Evolutionary conservation across 2,113 vertebrate genomes (phyloP).

Genomic region (Bubalus kerabau): DNA sequence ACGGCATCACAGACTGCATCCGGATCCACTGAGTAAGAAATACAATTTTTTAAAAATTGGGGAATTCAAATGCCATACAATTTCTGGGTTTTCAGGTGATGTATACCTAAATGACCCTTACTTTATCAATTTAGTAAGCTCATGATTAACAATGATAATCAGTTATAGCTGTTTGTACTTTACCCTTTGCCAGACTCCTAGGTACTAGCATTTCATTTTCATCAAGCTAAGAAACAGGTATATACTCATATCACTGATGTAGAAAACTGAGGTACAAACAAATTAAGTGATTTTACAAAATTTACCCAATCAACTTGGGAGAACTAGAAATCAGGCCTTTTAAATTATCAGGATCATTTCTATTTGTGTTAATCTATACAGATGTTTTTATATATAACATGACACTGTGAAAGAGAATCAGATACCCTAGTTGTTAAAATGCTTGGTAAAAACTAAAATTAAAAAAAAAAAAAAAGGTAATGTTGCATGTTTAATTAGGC

Average conservation of each 20-base stretch:
- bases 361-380: neutral
- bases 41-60: neutral
- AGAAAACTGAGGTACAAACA: neutral
- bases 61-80: neutral
- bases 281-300: neutral
- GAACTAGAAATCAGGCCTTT: constrained; percentile 2
- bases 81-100: neutral
- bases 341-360: neutral
- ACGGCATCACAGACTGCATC: neutral
- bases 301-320: neutral
- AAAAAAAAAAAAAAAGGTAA: neutral
- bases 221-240: neutral
- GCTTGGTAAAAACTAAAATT: neutral
- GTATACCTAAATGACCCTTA: neutral
- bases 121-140: neutral
- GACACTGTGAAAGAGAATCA: neutral
- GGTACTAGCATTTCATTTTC: neutral
- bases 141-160: neutral
- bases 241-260: neutral
- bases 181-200: neutral
- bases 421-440: neutral
- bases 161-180: neutral
- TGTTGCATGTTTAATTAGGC: neutral
- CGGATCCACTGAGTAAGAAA: neutral
- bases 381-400: neutral